These are phyloP conservation scores for Typhlichthys eigenmanni DNA, from an alignment of 2,797 vertebrate genomes.

Conservation along the genomic window DNA sequence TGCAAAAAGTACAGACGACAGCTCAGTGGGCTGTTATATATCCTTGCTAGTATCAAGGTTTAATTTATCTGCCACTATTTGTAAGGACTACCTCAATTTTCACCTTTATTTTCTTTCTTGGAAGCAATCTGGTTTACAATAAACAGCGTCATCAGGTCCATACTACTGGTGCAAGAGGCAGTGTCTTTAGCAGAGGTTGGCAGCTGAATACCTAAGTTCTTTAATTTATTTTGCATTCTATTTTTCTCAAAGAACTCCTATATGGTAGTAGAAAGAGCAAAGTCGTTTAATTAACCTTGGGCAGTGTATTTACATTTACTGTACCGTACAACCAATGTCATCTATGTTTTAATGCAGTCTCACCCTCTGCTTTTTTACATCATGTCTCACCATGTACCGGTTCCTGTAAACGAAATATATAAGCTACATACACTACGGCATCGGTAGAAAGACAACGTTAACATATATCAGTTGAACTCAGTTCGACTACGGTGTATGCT, in stretches of 20 bases:
- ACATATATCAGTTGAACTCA: neutral
- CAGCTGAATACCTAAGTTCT: slow-evolving; percentile 33
- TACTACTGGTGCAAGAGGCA: slow-evolving; percentile 67
- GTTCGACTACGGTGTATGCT: neutral
- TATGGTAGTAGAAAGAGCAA: neutral
- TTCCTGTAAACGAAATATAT: slow-evolving; percentile 55
- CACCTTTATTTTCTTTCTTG: slow-evolving; percentile 82
- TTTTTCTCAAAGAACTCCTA: slow-evolving; percentile 81
- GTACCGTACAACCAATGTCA: no score
- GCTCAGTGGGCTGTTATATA: neutral
- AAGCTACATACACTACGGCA: neutral
- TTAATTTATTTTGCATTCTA: slow-evolving; percentile 66
- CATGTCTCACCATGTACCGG: slow-evolving; percentile 66
- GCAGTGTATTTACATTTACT: neutral
- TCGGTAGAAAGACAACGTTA: neutral
- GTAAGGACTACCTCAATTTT: slow-evolving; percentile 31
- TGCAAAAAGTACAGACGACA: neutral
- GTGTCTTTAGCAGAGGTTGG: slow-evolving; percentile 47
- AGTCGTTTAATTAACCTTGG: no score
- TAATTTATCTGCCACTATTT: neutral
- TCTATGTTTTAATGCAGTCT: slow-evolving; percentile 6
- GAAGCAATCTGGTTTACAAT: slow-evolving; percentile 90
- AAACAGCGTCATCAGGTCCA: slow-evolving; percentile 89
- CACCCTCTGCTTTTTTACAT: slow-evolving; percentile 74
- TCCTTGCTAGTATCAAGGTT: neutral